These are phyloP conservation scores for Cerceris rybyensis DNA, from an alignment of 2,888 invertebrate genomes.

Conservation along the genomic window DNA sequence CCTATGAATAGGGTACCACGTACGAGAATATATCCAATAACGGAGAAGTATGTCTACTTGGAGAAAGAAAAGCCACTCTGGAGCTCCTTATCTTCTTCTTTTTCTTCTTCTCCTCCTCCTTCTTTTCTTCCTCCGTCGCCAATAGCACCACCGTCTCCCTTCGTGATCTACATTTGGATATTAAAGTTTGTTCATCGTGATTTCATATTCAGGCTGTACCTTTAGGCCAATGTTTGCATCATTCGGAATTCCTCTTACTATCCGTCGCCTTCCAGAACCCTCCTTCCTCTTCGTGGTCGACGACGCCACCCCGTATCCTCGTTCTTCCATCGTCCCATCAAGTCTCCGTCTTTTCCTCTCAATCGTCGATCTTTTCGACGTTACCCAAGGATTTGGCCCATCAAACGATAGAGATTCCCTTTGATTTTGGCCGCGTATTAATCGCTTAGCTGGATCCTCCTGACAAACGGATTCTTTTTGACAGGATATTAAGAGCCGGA, in stretches of 20 bases:
- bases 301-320: slow-evolving; percentile 1
- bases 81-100: slow-evolving; percentile 29
- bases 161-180: slow-evolving; percentile 63
- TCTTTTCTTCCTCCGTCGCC: slow-evolving; percentile 19
- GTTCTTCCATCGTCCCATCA: slow-evolving; percentile 30
- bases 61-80: slow-evolving; percentile 37
- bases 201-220: slow-evolving; percentile 65
- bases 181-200: slow-evolving; percentile 69
- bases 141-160: slow-evolving; percentile 15
- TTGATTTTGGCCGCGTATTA: slow-evolving; percentile 44
- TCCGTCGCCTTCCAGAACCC: slow-evolving; percentile 15
- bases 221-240: slow-evolving; percentile 66
- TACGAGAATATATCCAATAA: slow-evolving; percentile 23
- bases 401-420: slow-evolving; percentile 14
- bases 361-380: slow-evolving; percentile 48
- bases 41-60: slow-evolving; percentile 6
- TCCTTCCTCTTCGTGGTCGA: background rate
- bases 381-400: slow-evolving; percentile 25
- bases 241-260: slow-evolving; percentile 56
- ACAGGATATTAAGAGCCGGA: background rate
- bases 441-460: slow-evolving; percentile 19
- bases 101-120: background rate
- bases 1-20: slow-evolving; percentile 11
- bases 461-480: background rate
- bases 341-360: slow-evolving; percentile 23